These are phyloP conservation scores for Serripes groenlandicus DNA, from an alignment of 2,888 invertebrate species.

Conservation along the genomic window DNA sequence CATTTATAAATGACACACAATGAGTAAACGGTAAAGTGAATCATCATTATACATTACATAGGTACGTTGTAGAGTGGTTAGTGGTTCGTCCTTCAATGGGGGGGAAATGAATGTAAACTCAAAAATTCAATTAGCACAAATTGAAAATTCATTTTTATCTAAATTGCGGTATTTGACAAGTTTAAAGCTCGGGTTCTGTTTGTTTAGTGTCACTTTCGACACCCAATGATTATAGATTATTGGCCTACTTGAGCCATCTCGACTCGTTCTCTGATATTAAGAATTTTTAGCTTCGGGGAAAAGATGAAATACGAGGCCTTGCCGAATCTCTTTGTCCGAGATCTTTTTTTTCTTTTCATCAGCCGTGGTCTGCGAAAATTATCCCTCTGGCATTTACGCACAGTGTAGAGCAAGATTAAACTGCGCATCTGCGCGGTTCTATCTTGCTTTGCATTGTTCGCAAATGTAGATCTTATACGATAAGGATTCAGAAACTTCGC, in stretches of 20 bases:
- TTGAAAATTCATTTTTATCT: constrained; percentile 27
- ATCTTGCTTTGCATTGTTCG: too few species aligned
- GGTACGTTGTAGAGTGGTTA: too few species aligned
- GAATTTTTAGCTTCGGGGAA: constrained; percentile 2
- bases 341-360: not conserved
- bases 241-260: constrained; percentile 2
- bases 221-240: constrained; percentile 21
- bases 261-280: constrained; percentile 19
- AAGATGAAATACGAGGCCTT: constrained; percentile 1
- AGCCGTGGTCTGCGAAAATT: too few species aligned
- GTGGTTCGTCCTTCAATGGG: too few species aligned
- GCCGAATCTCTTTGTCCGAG: not conserved
- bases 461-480: too few species aligned
- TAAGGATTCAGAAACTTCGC: too few species aligned
- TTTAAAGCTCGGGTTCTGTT: constrained; percentile 17
- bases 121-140: constrained; percentile 24
- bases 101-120: constrained; percentile 13
- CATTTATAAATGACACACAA: too few species aligned
- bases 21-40: too few species aligned
- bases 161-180: constrained; percentile 26
- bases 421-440: too few species aligned
- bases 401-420: too few species aligned
- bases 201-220: constrained; percentile 29
- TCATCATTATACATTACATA: too few species aligned
- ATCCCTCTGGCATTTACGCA: too few species aligned